phyloP scores from a whole-genome alignment of 1,140 invertebrate species.

The Triops cancriformis region DNA sequence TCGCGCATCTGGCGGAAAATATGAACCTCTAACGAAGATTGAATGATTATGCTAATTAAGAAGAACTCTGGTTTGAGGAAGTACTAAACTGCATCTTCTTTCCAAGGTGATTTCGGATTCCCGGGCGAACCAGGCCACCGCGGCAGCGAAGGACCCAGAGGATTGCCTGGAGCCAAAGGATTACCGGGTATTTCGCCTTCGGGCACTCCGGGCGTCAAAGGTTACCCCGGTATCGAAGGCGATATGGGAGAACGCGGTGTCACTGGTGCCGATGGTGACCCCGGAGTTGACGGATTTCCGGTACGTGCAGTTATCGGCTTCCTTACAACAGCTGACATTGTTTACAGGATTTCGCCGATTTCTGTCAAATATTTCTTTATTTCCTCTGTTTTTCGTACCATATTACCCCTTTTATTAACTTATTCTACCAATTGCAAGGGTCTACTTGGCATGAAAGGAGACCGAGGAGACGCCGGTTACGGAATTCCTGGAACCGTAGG shows the following conservation, averaged over 20 bases:
- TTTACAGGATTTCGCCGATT: too few species aligned
- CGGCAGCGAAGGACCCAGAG: conserved; percentile 31
- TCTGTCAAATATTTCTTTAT: too few species aligned
- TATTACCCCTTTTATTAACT: not conserved
- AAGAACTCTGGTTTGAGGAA: too few species aligned
- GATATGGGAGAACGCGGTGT: conserved; percentile 34
- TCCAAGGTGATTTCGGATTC: too few species aligned
- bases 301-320: too few species aligned
- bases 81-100: too few species aligned
- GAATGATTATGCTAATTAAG: too few species aligned
- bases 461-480: conserved; percentile 27
- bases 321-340: too few species aligned
- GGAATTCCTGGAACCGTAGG: not conserved
- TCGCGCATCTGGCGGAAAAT: too few species aligned
- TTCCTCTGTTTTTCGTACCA: not conserved
- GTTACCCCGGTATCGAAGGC: conserved; percentile 31
- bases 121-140: too few species aligned
- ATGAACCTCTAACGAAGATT: too few species aligned
- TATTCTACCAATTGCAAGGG: conserved; percentile 20
- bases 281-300: conserved; percentile 29
- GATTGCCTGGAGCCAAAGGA: conserved; percentile 30
- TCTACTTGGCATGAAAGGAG: conserved; percentile 29
- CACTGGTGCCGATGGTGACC: conserved; percentile 30
- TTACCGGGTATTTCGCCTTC: conserved; percentile 17
- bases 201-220: conserved; percentile 31